phyloP scores from a whole-genome alignment of 1,140 invertebrate species.

The Aporrectodea caliginosa region DNA sequence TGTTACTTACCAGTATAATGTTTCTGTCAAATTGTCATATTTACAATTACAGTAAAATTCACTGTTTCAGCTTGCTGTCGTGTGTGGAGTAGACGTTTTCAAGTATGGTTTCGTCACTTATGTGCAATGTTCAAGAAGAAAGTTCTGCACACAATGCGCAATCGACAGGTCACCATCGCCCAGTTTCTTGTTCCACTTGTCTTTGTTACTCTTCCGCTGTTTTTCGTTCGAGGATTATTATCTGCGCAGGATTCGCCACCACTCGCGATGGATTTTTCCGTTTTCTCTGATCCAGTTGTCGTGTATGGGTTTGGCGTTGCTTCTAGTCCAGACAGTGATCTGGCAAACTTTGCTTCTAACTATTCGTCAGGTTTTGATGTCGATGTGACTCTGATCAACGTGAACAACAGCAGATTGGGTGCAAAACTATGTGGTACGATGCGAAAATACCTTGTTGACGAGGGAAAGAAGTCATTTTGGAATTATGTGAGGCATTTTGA shows the following conservation, averaged over 20 bases:
- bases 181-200: slow-evolving; percentile 14
- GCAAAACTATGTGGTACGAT: neutral
- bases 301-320: neutral
- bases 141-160: slow-evolving; percentile 6
- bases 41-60: too few relatives aligned
- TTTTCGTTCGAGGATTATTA: neutral
- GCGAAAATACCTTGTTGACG: neutral
- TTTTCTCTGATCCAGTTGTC: neutral
- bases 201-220: neutral
- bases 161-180: neutral
- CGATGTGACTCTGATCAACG: neutral
- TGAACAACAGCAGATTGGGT: neutral
- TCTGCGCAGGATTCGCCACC: neutral
- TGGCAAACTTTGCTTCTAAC: neutral
- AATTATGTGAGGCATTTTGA: neutral
- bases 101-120: neutral
- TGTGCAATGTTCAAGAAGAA: slow-evolving; percentile 7
- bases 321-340: neutral
- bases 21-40: too few relatives aligned
- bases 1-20: too few relatives aligned
- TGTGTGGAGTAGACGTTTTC: neutral
- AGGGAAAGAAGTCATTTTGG: neutral
- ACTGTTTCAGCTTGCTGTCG: neutral
- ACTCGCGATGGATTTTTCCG: neutral
- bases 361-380: neutral